Conservation (phyloP, 1,140 invertebrate species). For the Heliconius himera region DNA sequence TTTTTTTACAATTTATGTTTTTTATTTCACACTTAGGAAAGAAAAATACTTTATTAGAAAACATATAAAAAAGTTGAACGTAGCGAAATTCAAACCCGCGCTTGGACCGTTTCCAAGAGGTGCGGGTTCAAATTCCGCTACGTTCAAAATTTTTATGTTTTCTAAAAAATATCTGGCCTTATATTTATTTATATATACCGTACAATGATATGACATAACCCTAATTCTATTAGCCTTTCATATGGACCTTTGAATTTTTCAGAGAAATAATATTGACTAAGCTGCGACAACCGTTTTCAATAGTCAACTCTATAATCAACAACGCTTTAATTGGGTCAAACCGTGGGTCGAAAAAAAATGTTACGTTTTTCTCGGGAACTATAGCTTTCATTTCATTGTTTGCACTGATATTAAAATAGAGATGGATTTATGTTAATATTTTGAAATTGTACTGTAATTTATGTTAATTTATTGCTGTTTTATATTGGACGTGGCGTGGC, state of each 20-base stretch:
- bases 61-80: too few relatives aligned
- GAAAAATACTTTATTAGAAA: too few relatives aligned
- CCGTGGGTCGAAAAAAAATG: background rate
- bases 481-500: background rate
- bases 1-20: too few relatives aligned
- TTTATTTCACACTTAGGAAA: too few relatives aligned
- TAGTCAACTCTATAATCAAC: conserved; percentile 24
- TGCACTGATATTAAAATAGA: background rate
- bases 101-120: too few relatives aligned
- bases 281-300: conserved; percentile 30
- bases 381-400: conserved; percentile 1
- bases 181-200: background rate
- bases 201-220: background rate
- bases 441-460: background rate
- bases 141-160: too few relatives aligned
- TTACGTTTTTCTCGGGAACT: background rate
- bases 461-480: conserved; percentile 5
- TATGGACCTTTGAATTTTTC: conserved; percentile 33
- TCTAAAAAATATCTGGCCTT: too few relatives aligned
- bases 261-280: conserved; percentile 29
- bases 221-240: conserved; percentile 28
- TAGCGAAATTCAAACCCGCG: too few relatives aligned
- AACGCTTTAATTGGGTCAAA: conserved; percentile 15
- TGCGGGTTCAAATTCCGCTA: too few relatives aligned
- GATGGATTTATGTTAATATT: background rate